Evolutionary conservation across 2,888 invertebrate species (phyloP).

Genomic region (Elysia crispata): DNA sequence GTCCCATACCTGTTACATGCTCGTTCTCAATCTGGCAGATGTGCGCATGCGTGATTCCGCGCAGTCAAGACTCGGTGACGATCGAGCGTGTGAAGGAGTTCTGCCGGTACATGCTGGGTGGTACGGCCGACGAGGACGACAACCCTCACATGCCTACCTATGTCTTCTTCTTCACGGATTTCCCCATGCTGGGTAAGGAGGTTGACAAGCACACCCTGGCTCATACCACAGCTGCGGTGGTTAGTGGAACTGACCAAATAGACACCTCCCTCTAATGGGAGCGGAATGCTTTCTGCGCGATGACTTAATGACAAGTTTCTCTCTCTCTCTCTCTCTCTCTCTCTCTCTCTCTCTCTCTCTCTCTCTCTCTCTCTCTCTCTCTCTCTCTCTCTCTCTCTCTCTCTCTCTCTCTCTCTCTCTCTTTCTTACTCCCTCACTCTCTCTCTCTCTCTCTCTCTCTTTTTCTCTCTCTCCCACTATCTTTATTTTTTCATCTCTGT

Average conservation of each 20-base stretch:
- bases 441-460: not conserved
- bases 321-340: constrained; percentile 9
- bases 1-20: too few relatives aligned
- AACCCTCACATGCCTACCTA: constrained; percentile 45
- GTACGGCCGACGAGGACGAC: constrained; percentile 32
- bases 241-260: constrained; percentile 12
- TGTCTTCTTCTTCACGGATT: constrained; percentile 44
- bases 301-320: too few relatives aligned
- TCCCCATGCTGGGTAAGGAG: constrained; percentile 38
- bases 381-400: not conserved
- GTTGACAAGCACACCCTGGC: constrained; percentile 38
- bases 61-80: constrained; percentile 40
- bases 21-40: too few relatives aligned
- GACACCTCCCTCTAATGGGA: too few relatives aligned
- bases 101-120: constrained; percentile 42
- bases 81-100: constrained; percentile 46
- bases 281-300: too few relatives aligned
- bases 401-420: not conserved
- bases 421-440: not conserved
- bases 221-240: constrained; percentile 36
- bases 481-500: not conserved
- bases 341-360: constrained; percentile 16
- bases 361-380: constrained; percentile 11
- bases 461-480: not conserved
- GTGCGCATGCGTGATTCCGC: constrained; percentile 45